These are phyloP conservation scores for Bucco capensis DNA, from an alignment of 2,113 vertebrate genomes.

Conservation along the genomic window DNA sequence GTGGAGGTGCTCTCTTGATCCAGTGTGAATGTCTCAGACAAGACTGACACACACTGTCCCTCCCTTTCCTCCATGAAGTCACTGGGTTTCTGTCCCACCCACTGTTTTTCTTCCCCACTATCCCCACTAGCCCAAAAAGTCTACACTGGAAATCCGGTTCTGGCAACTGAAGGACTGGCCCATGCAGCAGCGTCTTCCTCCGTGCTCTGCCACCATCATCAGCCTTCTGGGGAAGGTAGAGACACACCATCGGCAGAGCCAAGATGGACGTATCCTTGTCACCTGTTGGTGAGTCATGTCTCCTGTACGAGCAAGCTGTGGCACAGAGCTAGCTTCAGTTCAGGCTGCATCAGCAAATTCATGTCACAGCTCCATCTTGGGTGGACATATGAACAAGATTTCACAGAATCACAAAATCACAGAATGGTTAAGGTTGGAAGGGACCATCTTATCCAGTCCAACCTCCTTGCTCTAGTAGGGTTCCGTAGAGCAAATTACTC, in stretches of 20 bases:
- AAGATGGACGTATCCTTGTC: not conserved
- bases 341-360: not conserved
- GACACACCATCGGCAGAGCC: not conserved
- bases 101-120: not conserved
- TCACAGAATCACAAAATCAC: too few species aligned
- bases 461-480: too few species aligned
- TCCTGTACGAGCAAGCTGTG: not conserved
- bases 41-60: not conserved
- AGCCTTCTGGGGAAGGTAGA: conserved; percentile 49
- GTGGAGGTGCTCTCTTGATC: not conserved
- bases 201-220: conserved; percentile 8
- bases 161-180: conserved; percentile 61
- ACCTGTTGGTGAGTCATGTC: conserved; percentile 56
- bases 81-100: not conserved
- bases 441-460: too few species aligned
- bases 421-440: too few species aligned
- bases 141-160: not conserved
- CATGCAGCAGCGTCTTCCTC: conserved; percentile 9
- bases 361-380: not conserved
- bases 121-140: conserved; percentile 38
- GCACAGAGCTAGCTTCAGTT: not conserved
- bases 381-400: not conserved
- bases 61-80: not conserved
- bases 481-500: too few species aligned
- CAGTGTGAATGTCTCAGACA: not conserved